These are phyloP conservation scores for Conus ventricosus DNA, from an alignment of 1,140 invertebrate species.

Conservation along the genomic window DNA sequence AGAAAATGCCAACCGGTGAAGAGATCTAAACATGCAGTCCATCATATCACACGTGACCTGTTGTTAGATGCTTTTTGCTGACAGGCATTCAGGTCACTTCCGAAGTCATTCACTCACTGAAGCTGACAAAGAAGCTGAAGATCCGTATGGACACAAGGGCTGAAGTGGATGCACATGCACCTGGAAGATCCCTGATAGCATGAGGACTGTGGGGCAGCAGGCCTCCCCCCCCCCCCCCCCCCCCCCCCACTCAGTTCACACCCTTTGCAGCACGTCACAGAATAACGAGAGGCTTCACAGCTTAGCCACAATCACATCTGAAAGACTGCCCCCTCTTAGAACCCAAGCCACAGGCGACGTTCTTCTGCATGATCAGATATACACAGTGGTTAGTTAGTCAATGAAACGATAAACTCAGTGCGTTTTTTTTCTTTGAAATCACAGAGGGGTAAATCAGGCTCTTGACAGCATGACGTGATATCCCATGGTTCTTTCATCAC, in stretches of 20 bases:
- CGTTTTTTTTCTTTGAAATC: too few species aligned
- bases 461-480: background rate
- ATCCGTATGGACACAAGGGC: background rate
- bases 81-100: background rate
- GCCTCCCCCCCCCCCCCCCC: background rate
- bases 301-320: background rate
- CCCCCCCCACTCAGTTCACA: background rate
- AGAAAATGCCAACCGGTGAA: background rate
- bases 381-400: too few species aligned
- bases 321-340: background rate
- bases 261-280: background rate
- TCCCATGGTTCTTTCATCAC: conserved; percentile 10
- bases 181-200: background rate
- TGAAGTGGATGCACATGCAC: background rate
- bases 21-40: background rate
- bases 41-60: background rate
- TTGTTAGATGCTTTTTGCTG: background rate
- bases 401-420: too few species aligned
- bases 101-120: background rate
- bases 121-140: background rate
- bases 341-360: background rate
- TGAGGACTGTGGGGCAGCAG: background rate
- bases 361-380: background rate
- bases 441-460: too few species aligned
- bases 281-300: background rate